Evolutionary conservation across 2,888 invertebrate species (phyloP).

Genomic region (Polymixis lichenea): DNA sequence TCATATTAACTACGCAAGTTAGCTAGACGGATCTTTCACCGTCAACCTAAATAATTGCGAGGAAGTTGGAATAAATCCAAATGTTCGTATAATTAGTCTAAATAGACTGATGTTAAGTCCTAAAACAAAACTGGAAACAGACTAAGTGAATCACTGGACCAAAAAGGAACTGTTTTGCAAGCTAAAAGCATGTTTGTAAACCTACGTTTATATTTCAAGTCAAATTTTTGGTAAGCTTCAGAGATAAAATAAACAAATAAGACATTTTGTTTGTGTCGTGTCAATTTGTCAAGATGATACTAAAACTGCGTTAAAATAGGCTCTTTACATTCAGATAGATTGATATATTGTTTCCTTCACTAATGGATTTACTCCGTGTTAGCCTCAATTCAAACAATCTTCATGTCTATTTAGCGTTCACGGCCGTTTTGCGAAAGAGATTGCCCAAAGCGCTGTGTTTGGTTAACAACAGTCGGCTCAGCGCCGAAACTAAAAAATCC

Average conservation of each 20-base stretch:
- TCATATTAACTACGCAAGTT: constrained; percentile 64
- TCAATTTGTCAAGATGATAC: constrained; percentile 16
- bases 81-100: constrained; percentile 68
- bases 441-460: background rate
- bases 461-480: background rate
- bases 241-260: constrained; percentile 29
- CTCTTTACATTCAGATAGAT: constrained; percentile 10
- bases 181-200: constrained; percentile 30
- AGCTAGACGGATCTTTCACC: constrained; percentile 57
- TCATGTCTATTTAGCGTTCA: background rate
- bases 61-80: constrained; percentile 78
- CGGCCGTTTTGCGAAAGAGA: background rate
- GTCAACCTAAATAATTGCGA: constrained; percentile 71
- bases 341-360: constrained; percentile 22
- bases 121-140: constrained; percentile 57
- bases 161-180: constrained; percentile 43
- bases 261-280: constrained; percentile 20
- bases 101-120: constrained; percentile 67
- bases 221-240: constrained; percentile 47
- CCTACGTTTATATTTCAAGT: constrained; percentile 31
- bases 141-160: constrained; percentile 52
- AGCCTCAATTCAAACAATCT: constrained; percentile 33
- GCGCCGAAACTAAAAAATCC: background rate
- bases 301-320: background rate
- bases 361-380: constrained; percentile 41